Evolutionary conservation across 2,888 invertebrate genomes (phyloP), one percentile per base, ranked within the genome.

Genomic region (Aquatica leii): DNA sequence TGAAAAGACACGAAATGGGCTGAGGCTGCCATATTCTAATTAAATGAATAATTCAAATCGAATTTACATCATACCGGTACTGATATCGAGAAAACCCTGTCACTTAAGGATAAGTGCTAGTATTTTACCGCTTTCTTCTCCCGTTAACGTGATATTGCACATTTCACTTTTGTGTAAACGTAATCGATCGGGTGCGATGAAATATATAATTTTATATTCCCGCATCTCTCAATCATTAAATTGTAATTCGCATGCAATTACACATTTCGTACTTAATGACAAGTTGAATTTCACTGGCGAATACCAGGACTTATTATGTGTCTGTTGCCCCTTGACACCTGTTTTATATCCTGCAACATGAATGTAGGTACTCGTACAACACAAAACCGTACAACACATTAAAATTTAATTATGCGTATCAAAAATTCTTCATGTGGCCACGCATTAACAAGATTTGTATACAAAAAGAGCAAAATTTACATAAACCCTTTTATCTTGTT

Each of bases 41-140:
- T 70, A 70, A 71, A 71, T 71, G 71, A 71, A 71, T 71, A 66
- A 71, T 71, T 71, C 71, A 71, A 66, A 52, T 66, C 66, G n/a
- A n/a, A n/a, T n/a, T n/a, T n/a, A n/a, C n/a, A n/a, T n/a, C n/a
- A n/a, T n/a, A n/a, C n/a, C n/a, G n/a, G n/a, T 67, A 63, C 62
- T 65, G 69, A 68, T 69, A 69, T 64, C 67, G 67, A 59, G 67
- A 59, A 60, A 58, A 49, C n/a, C n/a, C 65, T 68, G 70, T 69
- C 69, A 65, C 69, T 67, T 57, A 60, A 62, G 69, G 68, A 70
- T 70, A 67, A 67, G 68, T 63, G 56, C 62, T 51, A 50, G 50
- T 65, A 66, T 65, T 65, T 63, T 66, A 63, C 59, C 60, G 63
- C 55, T 57, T 68, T 65, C 65, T 62, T 61, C 63, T 50, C 58